Base-by-base conservation (phyloP, 2,797 vertebrate species). In the Anableps anableps region DNA sequence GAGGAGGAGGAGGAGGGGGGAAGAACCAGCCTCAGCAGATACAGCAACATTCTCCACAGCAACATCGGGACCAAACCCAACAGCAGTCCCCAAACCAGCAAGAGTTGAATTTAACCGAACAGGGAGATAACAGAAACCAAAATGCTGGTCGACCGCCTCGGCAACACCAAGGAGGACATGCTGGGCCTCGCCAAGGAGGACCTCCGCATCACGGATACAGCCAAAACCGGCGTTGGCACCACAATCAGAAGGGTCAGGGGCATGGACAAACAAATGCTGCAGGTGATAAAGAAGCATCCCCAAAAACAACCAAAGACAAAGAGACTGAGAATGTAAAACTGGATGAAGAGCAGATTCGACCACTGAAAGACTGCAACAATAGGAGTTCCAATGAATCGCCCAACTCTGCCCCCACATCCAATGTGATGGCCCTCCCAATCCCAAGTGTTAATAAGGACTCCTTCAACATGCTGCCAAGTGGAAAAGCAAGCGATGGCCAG, bases 151-250 rank as follows among this genome's bases (percentile, higher is more conserved):
- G 97, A 72, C 92, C 93, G 3, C 93, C 97, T 93, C 93, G 97
- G 82, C 96, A 95, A 94, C 92, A 96, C 93, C 95, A 96, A 95
- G 94, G 97, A 93, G 95, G 96, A 95, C 83, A 97, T 94, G 26
- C 23, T n/a, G 93, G 72, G 88, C 96, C 96, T 89, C 96, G 97
- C 89, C 96, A 96, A 3, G 96, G 96, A 51, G 95, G 90, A 73
- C 86, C 90, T 4, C 79, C 85, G 1, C 97, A 98, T 91, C 98
- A 99, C 0, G 97, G 98, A 86, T 99, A 98, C 90, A 98, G 97
- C 95, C 97, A 99, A 94, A 99, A 99, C 91, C 96, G 98, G 60
- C 96, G 97, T 89, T 99, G 98, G 98, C 96, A 99, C 90, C 97
- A 97, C 81, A 97, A 95, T 95, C 97, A 96, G 94, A 98, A 97